Base-by-base conservation (phyloP, 1,140 invertebrate species). In the Caerostris extrusa region DNA sequence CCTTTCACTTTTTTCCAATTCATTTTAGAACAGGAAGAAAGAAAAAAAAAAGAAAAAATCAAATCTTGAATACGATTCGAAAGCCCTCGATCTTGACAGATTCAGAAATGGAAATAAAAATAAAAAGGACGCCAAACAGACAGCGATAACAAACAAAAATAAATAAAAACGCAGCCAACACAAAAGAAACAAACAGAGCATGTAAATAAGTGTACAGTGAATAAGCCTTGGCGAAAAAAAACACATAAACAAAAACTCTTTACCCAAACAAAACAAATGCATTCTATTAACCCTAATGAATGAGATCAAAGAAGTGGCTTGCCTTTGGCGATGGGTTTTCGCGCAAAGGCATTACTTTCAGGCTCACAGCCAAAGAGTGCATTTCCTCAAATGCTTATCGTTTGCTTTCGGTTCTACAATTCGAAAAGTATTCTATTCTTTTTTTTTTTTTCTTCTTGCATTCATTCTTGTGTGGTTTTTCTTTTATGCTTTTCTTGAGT, bases 211-310 rank as follows among this genome's bases (percentile, higher is more conserved):
- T 58, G 53, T n/a, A 92, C 61, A 92, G 56, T 50, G 90, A 85
- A 55, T 57, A 81, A 90, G 56, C 69, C 34, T 71, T 19, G 77
- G 50, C 6, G 77, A 64, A 83, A 83, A 85, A 85, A 64, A 53
- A 90, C 34, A 34, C 61, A 88, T 61, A 88, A 88, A 61, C 10
- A 60, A n/a, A 34, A 34, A 10, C 34, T 17, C 60, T 69, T 58
- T 90, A 10, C 14, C n/a, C 14, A 57, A 90, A 77, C 67, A 85
- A 92, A 83, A 92, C 82, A 92, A 92, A 92, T 92, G 71, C 50
- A 92, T 92, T 92, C 90, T 92, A 92, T 92, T 92, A 92, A 92
- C 90, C 90, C 90, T 92, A 92, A 92, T 92, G 90, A 92, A 92
- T 85, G 77, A 67, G 61, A 85, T 92, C 90, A 64, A 85, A 69